Base-by-base conservation (phyloP, 2,888 invertebrate species). In the Tinea trinotella region DNA sequence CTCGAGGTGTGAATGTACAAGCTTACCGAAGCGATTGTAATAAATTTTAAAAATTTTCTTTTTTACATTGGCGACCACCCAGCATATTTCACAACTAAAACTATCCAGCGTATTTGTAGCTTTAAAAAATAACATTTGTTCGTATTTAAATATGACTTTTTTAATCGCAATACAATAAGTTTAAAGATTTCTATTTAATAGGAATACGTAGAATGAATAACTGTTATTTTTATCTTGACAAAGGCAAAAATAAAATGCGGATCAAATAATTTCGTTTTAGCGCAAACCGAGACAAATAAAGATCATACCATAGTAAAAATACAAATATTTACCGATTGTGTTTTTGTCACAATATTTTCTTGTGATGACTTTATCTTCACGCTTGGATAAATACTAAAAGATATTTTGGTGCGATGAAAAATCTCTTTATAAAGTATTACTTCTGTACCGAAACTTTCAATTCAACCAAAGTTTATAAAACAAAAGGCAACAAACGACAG, bases 341-440 rank as follows among this genome's bases (percentile, higher is more conserved):
- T 40, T 40, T 13, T 40, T 13, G 40, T 17, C 17, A 40, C 40
- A 40, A 40, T 40, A 40, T 7, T 12, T 40, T 40, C 40, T 18
- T 20, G 48, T 19, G 48, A 3, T 13, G 12, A 46, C 12, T 19
- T 48, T 48, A 48, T 50, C 50, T 24, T 50, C 15, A 50, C 50
- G 13, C 24, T 50, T 12, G 12, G 50, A 50, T 50, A 24, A 24
- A 50, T 24, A 15, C 24, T n/a, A 24, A 50, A 50, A 50, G 50
- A 50, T 50, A 24, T 24, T 22, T 50, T 24, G 50, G 18, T 3
- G 24, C 24, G 50, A 50, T 50, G 24, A 50, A 50, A 22, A 22
- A 10, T n/a, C 22, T 5, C 12, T n/a, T n/a, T n/a, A n/a, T n/a
- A n/a, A n/a, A 50, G 24, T 19, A 46, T 19, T 46, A 19, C 46